Conservation (phyloP, 2,888 invertebrate genomes). For the Carpatolechia fugitivella region DNA sequence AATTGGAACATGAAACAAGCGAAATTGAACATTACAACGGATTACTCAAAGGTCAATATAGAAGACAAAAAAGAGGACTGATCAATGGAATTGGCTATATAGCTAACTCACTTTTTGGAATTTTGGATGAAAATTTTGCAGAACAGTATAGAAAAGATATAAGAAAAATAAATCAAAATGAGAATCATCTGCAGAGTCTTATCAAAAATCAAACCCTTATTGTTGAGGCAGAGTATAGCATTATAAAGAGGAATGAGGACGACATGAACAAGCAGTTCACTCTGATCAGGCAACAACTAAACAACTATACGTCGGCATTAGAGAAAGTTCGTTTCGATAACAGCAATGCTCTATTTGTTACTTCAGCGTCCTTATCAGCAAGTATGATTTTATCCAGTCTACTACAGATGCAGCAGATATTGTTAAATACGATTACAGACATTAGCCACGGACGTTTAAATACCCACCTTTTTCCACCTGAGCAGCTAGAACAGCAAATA, state of each 20-base stretch:
- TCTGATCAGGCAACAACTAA: neutral
- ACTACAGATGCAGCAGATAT: neutral
- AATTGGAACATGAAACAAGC: neutral
- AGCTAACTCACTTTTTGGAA: neutral
- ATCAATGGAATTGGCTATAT: constrained; percentile 1
- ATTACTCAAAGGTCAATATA: neutral
- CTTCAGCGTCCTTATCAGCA: neutral
- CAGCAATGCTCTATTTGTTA: neutral
- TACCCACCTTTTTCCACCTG: neutral
- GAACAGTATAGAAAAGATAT: neutral
- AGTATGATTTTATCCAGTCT: neutral
- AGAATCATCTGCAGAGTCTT: neutral
- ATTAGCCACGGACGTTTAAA: neutral
- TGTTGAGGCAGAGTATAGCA: neutral
- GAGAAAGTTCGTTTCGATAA: neutral
- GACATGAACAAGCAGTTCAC: neutral
- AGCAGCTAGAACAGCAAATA: neutral
- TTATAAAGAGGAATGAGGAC: neutral
- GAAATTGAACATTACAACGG: neutral
- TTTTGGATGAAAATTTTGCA: neutral
- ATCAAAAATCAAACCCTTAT: neutral
- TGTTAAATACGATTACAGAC: neutral
- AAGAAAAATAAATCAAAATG: neutral
- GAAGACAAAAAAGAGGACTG: neutral
- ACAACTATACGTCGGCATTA: neutral